phyloP scores from a whole-genome alignment of 1,140 invertebrate species.

The Hestina assimilis region DNA sequence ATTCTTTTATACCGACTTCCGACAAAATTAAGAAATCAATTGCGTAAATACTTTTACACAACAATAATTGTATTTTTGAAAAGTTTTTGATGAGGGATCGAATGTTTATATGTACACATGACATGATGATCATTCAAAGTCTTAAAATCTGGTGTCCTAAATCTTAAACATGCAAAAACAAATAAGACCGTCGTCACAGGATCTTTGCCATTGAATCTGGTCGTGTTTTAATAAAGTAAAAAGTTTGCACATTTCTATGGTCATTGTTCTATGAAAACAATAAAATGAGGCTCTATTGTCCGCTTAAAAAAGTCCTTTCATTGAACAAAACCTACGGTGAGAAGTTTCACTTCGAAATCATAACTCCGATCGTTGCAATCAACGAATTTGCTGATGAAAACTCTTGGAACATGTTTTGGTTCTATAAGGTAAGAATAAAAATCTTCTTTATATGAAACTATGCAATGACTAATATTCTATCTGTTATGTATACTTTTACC shows the following conservation, averaged over 20 bases:
- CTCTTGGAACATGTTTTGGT: neutral
- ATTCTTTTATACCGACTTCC: too few species aligned
- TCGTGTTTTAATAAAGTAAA: constrained; percentile 25
- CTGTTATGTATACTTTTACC: too few species aligned
- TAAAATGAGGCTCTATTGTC: constrained; percentile 35
- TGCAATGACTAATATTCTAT: too few species aligned
- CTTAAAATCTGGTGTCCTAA: too few species aligned
- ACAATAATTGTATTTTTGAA: too few species aligned
- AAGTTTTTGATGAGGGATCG: too few species aligned
- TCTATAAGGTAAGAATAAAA: neutral
- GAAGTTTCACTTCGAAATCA: constrained; percentile 31
- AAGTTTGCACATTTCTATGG: constrained; percentile 29
- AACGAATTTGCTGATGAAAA: constrained; percentile 12
- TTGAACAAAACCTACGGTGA: constrained; percentile 27
- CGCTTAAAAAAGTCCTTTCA: constrained; percentile 32
- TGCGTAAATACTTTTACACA: too few species aligned
- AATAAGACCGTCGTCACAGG: constrained; percentile 1
- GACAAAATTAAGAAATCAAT: too few species aligned
- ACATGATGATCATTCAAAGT: too few species aligned
- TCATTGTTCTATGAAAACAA: constrained; percentile 40
- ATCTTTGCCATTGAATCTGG: constrained; percentile 14
- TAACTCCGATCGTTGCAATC: constrained; percentile 24
- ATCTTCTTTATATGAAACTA: neutral
- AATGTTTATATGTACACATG: too few species aligned
- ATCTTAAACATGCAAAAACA: neutral